Base-by-base conservation (phyloP, 1,140 invertebrate species). In the Delia radicum region DNA sequence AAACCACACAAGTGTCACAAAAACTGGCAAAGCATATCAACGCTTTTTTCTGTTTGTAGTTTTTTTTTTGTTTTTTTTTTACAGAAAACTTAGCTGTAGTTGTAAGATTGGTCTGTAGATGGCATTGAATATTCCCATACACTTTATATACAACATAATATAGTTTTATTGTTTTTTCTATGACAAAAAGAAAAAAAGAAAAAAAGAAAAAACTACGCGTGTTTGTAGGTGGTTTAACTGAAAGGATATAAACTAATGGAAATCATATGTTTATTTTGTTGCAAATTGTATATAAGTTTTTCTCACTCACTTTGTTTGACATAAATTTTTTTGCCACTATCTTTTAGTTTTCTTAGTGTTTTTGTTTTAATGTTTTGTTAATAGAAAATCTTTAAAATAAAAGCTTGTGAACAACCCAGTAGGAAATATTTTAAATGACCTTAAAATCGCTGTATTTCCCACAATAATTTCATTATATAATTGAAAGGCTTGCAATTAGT, bases 21-120 rank as follows among this genome's bases (percentile, higher is more conserved):
- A 69, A 69, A 69, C 65, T 33, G 65, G 29, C n/a, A 69, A 37
- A 69, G 29, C 29, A 69, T 69, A 69, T 69, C 29, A 69, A 37
- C 18, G 65, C 48, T 55, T 21, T 10, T 37, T 21, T 55, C 48
- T 55, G 18, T 48, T 18, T 6, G 2, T 48, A n/a, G n/a, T n/a
- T n/a, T n/a, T n/a, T n/a, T n/a, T 33, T 33, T 33, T 21, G n/a
- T 24, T 21, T 55, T 55, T 55, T 33, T 4, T 42, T 15, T 42
- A 42, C n/a, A 15, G 33, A 42, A 42, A 42, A 42, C 37, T 42
- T 42, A 42, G 37, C n/a, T 15, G 37, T 42, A 15, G 37, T 42
- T 42, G 37, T 42, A n/a, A n/a, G n/a, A n/a, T n/a, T n/a, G n/a
- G n/a, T n/a, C n/a, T n/a, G n/a, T n/a, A n/a, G n/a, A 15, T 42